Base-by-base conservation (phyloP, 2,888 invertebrate genomes). In the Hirtodrosophila histrioides region DNA sequence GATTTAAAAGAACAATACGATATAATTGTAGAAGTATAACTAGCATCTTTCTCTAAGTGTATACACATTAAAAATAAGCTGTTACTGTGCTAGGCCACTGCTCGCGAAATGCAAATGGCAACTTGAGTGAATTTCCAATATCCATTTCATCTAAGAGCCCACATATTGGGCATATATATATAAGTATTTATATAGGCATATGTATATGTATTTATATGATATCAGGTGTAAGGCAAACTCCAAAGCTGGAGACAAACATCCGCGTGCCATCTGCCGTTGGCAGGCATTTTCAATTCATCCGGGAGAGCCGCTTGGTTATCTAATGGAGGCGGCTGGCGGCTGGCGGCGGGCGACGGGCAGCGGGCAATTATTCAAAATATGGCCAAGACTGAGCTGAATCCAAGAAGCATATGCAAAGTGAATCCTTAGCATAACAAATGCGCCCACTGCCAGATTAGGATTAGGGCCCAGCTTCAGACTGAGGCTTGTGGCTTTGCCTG, bases 351-450 rank as follows among this genome's bases (percentile, higher is more conserved):
- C 0, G 0, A 11, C 36, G 39, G 46, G 27, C 37, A n/a, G n/a
- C 8, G 49, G 53, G 37, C 69, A 85, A 85, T 81, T 85, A 75
- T 87, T 65, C 54, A 61, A 63, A 76, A 73, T 80, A 73, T 60
- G 64, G 27, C 37, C 41, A 45, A 48, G 46, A 35, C 48, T 44
- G 27, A 40, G 54, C 24, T 31, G 11, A 39, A 40, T 12, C 45
- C 43, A 43, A 53, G 46, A 27, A 62, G 68, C 76, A 69, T 67
- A 83, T 71, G 86, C 78, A 77, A 84, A 84, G 69, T 40, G 78
- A 83, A 63, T 74, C 57, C 65, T 82, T 85, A 67, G 80, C 76
- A 76, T 67, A 65, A 69, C 70, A 79, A 76, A 72, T 78, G 67
- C 43, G 67, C 39, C 58, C 55, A 41, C 55, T 56, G 54, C 44